These are phyloP conservation scores for Babylonia areolata DNA, from an alignment of 1,140 invertebrate genomes.

Conservation along the genomic window DNA sequence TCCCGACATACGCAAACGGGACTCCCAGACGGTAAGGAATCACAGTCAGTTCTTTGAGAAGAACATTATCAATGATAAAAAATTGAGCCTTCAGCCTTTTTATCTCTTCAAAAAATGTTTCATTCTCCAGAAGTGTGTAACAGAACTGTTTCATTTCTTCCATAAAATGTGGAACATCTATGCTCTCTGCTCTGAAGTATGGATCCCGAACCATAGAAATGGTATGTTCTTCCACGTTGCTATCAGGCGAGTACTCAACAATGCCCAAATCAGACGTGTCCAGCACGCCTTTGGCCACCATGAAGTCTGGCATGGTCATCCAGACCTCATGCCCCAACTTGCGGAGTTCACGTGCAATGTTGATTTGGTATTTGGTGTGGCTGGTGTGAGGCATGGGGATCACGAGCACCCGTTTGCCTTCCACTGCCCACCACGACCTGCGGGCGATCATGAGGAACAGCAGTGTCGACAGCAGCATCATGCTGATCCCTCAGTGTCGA, in stretches of 20 bases:
- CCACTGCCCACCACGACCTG: not conserved
- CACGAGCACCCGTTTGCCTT: conserved; percentile 27
- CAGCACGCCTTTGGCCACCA: conserved; percentile 26
- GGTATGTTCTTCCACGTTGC: not conserved
- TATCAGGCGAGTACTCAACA: not conserved
- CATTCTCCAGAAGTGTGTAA: conserved; percentile 14
- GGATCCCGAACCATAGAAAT: not conserved
- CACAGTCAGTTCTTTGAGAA: conserved; percentile 28
- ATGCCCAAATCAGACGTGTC: conserved; percentile 1
- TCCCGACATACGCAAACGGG: conserved; percentile 37
- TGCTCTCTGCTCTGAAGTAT: not conserved
- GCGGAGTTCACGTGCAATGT: conserved; percentile 31
- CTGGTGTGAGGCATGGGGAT: conserved; percentile 32
- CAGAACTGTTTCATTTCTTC: not conserved
- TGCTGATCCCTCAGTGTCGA: not conserved
- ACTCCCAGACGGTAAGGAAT: conserved; percentile 46
- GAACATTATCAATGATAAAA: conserved; percentile 27
- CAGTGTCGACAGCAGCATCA: not conserved
- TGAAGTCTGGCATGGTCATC: conserved; percentile 18
- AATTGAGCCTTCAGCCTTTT: conserved; percentile 30
- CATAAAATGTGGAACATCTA: not conserved
- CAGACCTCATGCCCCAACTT: conserved; percentile 40
- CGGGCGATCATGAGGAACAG: not conserved
- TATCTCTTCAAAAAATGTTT: conserved; percentile 2
- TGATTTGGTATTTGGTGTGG: conserved; percentile 32